Evolutionary conservation across 2,113 vertebrate species (phyloP).

Genomic region (Motacilla tschutschensis): DNA sequence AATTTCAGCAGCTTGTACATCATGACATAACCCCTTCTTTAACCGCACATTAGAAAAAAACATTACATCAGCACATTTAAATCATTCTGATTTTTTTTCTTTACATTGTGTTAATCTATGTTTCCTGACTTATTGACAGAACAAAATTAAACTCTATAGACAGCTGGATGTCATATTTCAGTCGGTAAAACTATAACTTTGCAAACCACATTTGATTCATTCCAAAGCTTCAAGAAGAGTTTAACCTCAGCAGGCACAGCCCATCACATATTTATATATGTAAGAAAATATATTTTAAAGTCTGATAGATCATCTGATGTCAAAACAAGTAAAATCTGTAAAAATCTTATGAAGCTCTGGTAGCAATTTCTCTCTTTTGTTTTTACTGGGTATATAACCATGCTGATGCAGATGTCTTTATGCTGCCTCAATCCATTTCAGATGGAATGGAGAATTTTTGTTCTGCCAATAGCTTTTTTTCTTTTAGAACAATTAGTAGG

Average conservation of each 20-base stretch:
- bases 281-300: neutral
- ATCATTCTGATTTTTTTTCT: neutral
- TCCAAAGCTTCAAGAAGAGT: neutral
- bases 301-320: neutral
- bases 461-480: neutral
- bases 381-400: neutral
- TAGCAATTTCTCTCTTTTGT: neutral
- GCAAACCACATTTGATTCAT: neutral
- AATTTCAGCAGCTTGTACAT: constrained; percentile 1
- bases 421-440: neutral
- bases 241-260: neutral
- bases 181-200: neutral
- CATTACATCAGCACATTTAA: constrained; percentile 32
- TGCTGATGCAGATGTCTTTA: neutral
- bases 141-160: neutral
- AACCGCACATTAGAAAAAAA: neutral
- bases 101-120: neutral
- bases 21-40: constrained; percentile 8
- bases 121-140: neutral
- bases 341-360: neutral
- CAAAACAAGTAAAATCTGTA: neutral
- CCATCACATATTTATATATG: neutral
- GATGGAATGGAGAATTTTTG: neutral
- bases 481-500: neutral
- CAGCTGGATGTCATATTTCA: neutral